Base-by-base conservation (phyloP, 2,113 vertebrate genomes). In the Ramphastos sulfuratus region DNA sequence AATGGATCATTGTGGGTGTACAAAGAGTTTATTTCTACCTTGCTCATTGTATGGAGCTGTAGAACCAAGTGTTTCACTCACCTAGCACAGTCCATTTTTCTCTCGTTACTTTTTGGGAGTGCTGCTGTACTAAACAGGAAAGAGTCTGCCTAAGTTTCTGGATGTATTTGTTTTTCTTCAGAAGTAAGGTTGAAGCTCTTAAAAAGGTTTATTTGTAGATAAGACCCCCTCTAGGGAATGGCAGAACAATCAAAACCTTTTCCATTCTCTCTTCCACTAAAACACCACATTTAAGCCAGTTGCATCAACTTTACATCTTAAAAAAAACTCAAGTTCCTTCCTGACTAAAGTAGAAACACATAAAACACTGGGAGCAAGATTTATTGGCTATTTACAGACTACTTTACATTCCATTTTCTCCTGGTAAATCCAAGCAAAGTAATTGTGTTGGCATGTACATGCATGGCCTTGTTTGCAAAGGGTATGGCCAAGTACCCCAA, bases 341-440 rank as follows among this genome's bases (percentile, higher is more conserved):
- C 96, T 96, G 91, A 65, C 76, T 78, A 60, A 81, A 54, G 61
- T 63, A 83, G 69, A 94, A 94, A 88, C 65, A 94, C 82, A 81
- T 94, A 95, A 95, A 96, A 92, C 69, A 85, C 54, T 46, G 61
- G 33, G 58, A 89, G 27, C 25, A 90, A 91, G 94, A 91, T 96
- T 96, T 96, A 94, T 90, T 94, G 73, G 76, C 69, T 96, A 75
- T 96, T 94, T 96, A 86, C 95, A 72, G 82, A 78, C 73, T 85
- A 75, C 69, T 96, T 96, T 90, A 52, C 61, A 55, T 91, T 93
- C 89, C 80, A 75, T 91, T 91, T 96, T 96, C 72, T 95, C 44
- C 82, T 96, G 89, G 73, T 58, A 96, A 84, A 93, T 90, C 72
- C 76, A 81, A 92, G 85, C 65, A 88, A 78, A 91, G 79, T 75